Conservation (phyloP, 1,140 invertebrate genomes). For the Papilio glaucus region DNA sequence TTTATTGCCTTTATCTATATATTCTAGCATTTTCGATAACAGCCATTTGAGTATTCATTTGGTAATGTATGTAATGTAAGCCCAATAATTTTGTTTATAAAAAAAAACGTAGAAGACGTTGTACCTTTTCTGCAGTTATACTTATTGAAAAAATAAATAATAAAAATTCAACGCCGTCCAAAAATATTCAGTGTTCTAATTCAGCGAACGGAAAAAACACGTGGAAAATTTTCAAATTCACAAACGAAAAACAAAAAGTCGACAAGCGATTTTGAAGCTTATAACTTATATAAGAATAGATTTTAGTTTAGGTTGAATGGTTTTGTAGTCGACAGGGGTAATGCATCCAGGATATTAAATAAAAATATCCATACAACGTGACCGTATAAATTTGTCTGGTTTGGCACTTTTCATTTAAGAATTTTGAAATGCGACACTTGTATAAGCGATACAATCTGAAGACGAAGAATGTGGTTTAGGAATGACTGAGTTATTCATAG, state of each 20-base stretch:
- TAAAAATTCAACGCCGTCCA: conserved; percentile 1
- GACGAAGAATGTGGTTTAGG: neutral
- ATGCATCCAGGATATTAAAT: neutral
- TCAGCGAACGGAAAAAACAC: conserved; percentile 16
- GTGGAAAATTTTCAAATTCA: conserved; percentile 2
- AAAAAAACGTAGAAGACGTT: no score
- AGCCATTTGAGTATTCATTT: no score
- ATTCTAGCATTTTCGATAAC: no score
- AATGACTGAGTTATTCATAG: no score
- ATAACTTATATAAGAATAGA: neutral
- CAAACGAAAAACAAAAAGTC: neutral
- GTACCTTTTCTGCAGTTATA: neutral
- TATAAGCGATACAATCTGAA: neutral
- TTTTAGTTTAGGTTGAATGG: neutral
- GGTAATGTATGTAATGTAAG: no score
- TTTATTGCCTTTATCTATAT: no score
- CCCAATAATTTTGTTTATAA: no score
- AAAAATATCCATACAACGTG: neutral
- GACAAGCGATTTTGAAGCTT: neutral
- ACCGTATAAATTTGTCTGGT: neutral
- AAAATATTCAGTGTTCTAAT: conserved; percentile 18
- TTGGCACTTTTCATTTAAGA: neutral
- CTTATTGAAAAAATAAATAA: neutral
- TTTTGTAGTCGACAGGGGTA: neutral
- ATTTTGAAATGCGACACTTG: conserved; percentile 4